phyloP scores from a whole-genome alignment of 2,113 vertebrate species.

The Eulemur rufifrons region DNA sequence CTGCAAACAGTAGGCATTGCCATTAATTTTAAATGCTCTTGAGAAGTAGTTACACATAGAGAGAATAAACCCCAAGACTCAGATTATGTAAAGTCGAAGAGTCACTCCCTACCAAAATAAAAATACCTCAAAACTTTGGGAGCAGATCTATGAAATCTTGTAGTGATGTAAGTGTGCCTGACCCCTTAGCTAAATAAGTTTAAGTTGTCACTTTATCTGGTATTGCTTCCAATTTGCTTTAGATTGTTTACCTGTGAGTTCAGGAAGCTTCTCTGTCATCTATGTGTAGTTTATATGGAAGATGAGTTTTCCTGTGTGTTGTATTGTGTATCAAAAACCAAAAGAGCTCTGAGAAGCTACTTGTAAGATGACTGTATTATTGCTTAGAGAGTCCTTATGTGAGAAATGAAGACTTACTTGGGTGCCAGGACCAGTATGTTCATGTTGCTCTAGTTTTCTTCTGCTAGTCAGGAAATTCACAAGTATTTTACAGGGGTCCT shows the following conservation, averaged over 20 bases:
- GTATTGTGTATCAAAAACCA: not conserved
- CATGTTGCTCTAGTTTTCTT: not conserved
- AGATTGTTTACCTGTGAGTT: not conserved
- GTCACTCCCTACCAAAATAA: not conserved
- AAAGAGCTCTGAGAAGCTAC: not conserved
- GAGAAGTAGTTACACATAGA: not conserved
- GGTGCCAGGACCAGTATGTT: not conserved
- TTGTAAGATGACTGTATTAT: not conserved
- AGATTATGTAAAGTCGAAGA: not conserved
- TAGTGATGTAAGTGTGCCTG: not conserved
- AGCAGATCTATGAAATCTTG: not conserved
- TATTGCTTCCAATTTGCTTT: not conserved
- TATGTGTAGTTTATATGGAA: not conserved
- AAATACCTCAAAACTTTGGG: not conserved
- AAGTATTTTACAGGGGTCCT: not conserved
- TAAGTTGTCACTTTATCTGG: not conserved
- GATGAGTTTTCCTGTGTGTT: not conserved
- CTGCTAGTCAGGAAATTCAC: not conserved
- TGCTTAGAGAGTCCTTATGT: not conserved
- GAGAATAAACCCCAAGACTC: not conserved
- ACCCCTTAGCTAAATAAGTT: not conserved
- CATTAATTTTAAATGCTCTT: slow-evolving; percentile 10
- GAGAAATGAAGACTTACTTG: not conserved
- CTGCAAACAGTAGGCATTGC: not conserved
- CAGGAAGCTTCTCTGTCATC: not conserved